These are phyloP conservation scores for Nomia melanderi DNA, from an alignment of 1,140 invertebrate species.

Conservation along the genomic window DNA sequence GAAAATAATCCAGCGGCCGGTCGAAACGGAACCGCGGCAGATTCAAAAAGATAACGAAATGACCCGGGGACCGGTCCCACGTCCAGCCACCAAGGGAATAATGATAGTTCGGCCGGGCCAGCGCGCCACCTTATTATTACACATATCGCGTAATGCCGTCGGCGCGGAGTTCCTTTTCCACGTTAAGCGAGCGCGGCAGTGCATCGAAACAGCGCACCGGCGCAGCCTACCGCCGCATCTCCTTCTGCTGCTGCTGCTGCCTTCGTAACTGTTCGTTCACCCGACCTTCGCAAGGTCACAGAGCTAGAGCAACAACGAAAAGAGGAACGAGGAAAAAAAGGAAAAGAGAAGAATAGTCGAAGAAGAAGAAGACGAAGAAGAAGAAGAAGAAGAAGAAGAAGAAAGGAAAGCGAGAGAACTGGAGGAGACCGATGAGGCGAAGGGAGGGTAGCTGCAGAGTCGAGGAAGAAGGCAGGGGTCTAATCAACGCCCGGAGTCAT, in stretches of 20 bases:
- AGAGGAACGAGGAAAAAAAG: constrained; percentile 18
- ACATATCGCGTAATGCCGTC: constrained; percentile 31
- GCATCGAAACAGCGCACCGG: not conserved
- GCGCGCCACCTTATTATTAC: constrained; percentile 30
- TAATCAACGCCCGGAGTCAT: constrained; percentile 80
- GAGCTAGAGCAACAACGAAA: constrained; percentile 65
- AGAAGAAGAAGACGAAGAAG: too few relatives aligned
- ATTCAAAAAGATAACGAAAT: constrained; percentile 32
- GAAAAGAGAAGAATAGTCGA: too few relatives aligned
- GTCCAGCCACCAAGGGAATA: constrained; percentile 16
- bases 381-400: too few relatives aligned
- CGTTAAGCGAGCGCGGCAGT: too few relatives aligned
- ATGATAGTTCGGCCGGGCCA: constrained; percentile 11
- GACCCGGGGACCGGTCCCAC: constrained; percentile 1
- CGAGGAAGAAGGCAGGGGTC: constrained; percentile 65
- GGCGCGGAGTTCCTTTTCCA: constrained; percentile 32
- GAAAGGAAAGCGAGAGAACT: not conserved
- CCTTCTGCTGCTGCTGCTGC: too few relatives aligned
- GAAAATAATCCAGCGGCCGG: not conserved
- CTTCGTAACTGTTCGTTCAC: constrained; percentile 79
- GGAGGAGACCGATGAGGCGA: too few relatives aligned
- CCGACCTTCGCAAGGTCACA: constrained; percentile 80
- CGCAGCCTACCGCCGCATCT: too few relatives aligned
- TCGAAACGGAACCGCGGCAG: not conserved
- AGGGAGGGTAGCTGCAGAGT: constrained; percentile 42